Evolutionary conservation across 2,888 invertebrate genomes (phyloP), one percentile per base, ranked within the genome.

Genomic region (Hetaerina titia): DNA sequence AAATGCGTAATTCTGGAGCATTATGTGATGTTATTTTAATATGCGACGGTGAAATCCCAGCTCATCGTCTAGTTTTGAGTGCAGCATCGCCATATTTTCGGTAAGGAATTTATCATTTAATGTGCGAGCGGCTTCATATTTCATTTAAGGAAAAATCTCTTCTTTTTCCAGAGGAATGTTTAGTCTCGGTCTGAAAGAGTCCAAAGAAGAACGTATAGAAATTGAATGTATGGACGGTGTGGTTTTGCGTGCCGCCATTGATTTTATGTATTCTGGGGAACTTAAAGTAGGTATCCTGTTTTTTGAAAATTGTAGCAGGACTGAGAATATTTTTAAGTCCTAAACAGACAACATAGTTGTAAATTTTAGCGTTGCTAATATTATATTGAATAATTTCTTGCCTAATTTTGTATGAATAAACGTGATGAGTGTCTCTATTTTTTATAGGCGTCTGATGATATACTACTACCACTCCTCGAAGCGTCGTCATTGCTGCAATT

Each of bases 11-110:
- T 9, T 69, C 69, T 17, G 56, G 69, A 0, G 13, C 69, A 19
- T 74, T 92, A 57, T 92, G 92, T 69, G 92, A 92, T 92, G 92
- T 92, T 31, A 69, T 92, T 56, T 92, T 92, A 92, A 69, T 92
- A 56, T 92, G 92, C 13, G 74, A 92, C 15, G 69, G 92, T 22
- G 92, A 92, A 92, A 74, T 92, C 69, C 57, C 22, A 45, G 92
- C 92, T 57, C 92, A 92, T 74, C 92, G 92, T 7, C 11, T 69
- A 63, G n/a, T 92, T 45, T 31, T 92, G 56, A 69, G 69, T 56
- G 92, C 92, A 22, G 92, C 69, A 1, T 92, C 92, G 4, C 69
- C 69, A 25, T 92, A 92, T 92, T 92, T 92, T 57, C 92, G 92
- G 92, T 92, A 57, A 92, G n/a, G 19, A n/a, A 25, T 25, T 63